Evolutionary conservation across 2,113 vertebrate genomes (phyloP).

Genomic region (Daboia siamensis): DNA sequence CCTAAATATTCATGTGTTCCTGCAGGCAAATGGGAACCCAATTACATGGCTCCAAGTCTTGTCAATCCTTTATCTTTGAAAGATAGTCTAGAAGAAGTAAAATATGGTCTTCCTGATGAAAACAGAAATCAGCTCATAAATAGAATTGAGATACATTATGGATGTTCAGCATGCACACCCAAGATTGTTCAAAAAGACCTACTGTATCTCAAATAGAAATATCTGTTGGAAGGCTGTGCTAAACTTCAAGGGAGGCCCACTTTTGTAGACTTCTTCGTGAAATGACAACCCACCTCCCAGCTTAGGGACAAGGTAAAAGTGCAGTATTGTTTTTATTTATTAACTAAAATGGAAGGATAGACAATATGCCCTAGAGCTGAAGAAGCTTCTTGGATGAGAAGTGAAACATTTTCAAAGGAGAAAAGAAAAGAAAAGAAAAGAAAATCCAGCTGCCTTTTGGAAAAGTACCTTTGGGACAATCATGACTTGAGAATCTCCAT

Average conservation of each 20-base stretch:
- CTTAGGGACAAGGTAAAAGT: neutral
- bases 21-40: neutral
- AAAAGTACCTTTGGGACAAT: too few relatives aligned
- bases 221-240: neutral
- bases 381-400: neutral
- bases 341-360: neutral
- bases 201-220: neutral
- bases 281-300: neutral
- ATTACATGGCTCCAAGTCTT: neutral
- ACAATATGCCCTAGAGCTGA: neutral
- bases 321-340: neutral
- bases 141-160: neutral
- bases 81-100: neutral
- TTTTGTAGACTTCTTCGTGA: neutral
- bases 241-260: neutral
- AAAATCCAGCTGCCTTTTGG: too few relatives aligned
- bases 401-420: neutral
- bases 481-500: too few relatives aligned
- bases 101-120: neutral
- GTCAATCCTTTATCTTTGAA: neutral
- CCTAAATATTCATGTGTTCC: neutral
- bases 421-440: too few relatives aligned
- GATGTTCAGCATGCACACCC: neutral
- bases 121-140: neutral
- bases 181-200: neutral